A percentile compares a stretch with the other conserved stretches of the same genome.
Evolutionary conservation across 2,888 invertebrate species (phyloP).

Genomic region (Folsomia candida): DNA sequence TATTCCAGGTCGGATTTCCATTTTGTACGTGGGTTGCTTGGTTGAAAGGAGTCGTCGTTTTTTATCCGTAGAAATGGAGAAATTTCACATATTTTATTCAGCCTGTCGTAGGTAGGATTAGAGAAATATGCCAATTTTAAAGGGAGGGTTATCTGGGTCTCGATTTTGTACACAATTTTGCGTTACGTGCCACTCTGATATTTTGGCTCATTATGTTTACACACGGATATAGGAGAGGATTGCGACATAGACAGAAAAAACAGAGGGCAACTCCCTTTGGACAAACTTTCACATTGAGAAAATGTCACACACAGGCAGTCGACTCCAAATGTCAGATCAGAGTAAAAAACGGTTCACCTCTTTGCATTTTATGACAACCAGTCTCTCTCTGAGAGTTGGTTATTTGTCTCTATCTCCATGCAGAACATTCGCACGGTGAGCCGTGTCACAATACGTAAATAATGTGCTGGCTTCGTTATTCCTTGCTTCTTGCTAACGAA

Average conservation of each 20-base stretch:
- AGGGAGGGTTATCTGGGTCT: too few relatives aligned
- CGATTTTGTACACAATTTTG: too few relatives aligned
- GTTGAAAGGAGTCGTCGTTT: too few relatives aligned
- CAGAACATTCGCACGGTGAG: background rate
- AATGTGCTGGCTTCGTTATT: background rate
- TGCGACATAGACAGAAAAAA: background rate
- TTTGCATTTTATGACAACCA: background rate
- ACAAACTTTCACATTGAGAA: constrained; percentile 1
- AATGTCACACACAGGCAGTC: background rate
- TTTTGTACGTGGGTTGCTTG: too few relatives aligned
- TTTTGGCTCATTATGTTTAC: constrained; percentile 1
- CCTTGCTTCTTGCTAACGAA: background rate
- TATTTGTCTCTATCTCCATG: background rate
- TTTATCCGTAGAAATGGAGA: too few relatives aligned
- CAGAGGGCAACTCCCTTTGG: constrained; percentile 5
- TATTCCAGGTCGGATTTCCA: too few relatives aligned
- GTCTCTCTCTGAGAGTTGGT: background rate
- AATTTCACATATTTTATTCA: too few relatives aligned
- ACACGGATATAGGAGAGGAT: background rate
- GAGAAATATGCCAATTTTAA: too few relatives aligned
- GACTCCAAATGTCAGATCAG: background rate
- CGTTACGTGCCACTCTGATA: background rate
- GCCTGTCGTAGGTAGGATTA: too few relatives aligned
- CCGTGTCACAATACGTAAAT: background rate
- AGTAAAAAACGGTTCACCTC: constrained; percentile 8